These are phyloP conservation scores for Drosophila truncata DNA, from an alignment of 1,140 invertebrate genomes.

Conservation along the genomic window DNA sequence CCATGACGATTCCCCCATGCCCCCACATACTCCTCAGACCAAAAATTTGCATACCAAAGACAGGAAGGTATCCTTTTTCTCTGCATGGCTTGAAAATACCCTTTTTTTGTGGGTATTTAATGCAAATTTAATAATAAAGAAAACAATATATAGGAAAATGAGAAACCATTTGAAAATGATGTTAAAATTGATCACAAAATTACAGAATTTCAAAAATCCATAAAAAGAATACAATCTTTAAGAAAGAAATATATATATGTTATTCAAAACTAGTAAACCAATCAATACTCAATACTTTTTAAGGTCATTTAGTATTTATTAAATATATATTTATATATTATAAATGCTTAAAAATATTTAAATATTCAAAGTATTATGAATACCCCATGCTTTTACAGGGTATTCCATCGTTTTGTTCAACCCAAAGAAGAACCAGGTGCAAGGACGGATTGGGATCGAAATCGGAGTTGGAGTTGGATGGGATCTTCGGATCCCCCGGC, in stretches of 20 bases:
- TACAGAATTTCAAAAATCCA: background rate
- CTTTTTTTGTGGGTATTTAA: background rate
- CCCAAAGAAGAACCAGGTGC: conserved; percentile 51
- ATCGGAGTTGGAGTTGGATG: background rate
- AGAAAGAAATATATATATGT: background rate
- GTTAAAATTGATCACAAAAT: accelerated
- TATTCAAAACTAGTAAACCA: background rate
- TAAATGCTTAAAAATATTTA: background rate
- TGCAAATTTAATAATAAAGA: background rate
- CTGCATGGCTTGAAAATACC: background rate
- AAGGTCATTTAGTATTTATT: background rate
- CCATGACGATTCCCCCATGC: background rate
- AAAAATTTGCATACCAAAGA: conserved; percentile 71
- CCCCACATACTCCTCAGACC: conserved; percentile 6
- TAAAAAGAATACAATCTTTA: background rate
- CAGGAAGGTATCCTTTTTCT: background rate
- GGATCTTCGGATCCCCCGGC: conserved; percentile 24
- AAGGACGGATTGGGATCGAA: conserved; percentile 47
- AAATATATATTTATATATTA: background rate
- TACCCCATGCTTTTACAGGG: background rate
- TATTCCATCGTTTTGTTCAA: conserved; percentile 6
- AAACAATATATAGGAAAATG: too few species aligned
- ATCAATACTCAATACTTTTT: background rate
- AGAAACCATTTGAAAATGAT: background rate
- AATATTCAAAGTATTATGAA: background rate